Conservation (phyloP, 2,888 invertebrate species). For the Drosophila flavopinicola region DNA sequence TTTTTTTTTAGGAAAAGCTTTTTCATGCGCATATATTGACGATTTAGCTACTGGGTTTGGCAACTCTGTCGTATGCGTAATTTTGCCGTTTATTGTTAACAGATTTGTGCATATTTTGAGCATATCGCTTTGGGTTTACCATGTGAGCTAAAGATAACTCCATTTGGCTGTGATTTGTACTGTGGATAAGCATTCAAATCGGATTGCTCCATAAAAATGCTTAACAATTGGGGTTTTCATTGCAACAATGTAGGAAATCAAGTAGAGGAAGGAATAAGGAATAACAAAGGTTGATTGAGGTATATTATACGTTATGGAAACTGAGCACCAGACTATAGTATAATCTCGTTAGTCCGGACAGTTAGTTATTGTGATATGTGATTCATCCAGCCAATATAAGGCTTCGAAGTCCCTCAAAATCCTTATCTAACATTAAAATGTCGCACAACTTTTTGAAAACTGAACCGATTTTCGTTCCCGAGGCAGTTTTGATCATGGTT, state of each 20-base stretch:
- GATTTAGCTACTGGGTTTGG: slow-evolving; percentile 29
- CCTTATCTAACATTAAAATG: too few species aligned
- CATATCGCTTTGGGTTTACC: slow-evolving; percentile 12
- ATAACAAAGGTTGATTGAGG: too few species aligned
- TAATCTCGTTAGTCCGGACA: too few species aligned
- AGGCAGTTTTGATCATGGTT: too few species aligned
- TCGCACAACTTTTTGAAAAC: too few species aligned
- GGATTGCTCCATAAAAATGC: slow-evolving; percentile 16
- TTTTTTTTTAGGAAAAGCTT: not conserved
- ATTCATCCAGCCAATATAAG: too few species aligned
- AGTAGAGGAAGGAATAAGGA: not conserved
- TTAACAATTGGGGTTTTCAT: slow-evolving; percentile 3
- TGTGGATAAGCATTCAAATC: slow-evolving; percentile 18
- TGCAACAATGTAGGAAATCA: not conserved
- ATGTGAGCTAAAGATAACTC: slow-evolving; percentile 1
- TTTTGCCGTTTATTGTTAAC: slow-evolving; percentile 47
- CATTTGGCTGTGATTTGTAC: slow-evolving; percentile 21
- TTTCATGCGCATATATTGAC: slow-evolving; percentile 42
- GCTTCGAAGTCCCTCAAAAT: too few species aligned
- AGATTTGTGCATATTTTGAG: slow-evolving; percentile 36
- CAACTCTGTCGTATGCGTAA: slow-evolving; percentile 56
- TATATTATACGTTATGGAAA: not conserved
- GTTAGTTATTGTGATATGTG: too few species aligned
- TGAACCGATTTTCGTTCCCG: too few species aligned
- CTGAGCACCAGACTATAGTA: too few species aligned